Conservation (phyloP, 2,888 invertebrate species). For the Eristalis tenax region DNA sequence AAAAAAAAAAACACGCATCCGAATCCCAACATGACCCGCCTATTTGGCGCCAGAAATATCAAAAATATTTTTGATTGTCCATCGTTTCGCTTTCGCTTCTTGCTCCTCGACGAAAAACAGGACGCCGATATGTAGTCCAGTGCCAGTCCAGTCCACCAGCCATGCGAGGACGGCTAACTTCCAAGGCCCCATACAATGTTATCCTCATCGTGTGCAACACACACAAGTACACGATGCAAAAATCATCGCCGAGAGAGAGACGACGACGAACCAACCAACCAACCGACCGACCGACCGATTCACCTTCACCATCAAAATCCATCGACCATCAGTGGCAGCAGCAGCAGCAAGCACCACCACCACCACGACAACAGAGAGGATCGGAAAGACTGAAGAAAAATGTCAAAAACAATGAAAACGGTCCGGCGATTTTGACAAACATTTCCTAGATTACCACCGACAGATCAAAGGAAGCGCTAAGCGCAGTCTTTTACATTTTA, state of each 20-base stretch:
- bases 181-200: not conserved
- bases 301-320: too few species aligned
- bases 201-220: not conserved
- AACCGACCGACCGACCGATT: too few species aligned
- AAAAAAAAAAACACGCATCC: constrained; percentile 1
- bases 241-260: not conserved
- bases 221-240: constrained; percentile 15
- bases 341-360: too few species aligned
- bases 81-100: constrained; percentile 55
- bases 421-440: constrained; percentile 82
- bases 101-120: not conserved
- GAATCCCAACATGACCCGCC: constrained; percentile 65
- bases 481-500: constrained; percentile 74
- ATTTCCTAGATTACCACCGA: constrained; percentile 82
- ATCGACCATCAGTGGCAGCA: too few species aligned
- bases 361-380: constrained; percentile 10
- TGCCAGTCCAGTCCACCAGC: not conserved
- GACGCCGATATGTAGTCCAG: not conserved
- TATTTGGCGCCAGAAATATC: constrained; percentile 72
- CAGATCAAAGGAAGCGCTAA: constrained; percentile 80
- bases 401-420: constrained; percentile 82
- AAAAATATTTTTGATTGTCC: constrained; percentile 67
- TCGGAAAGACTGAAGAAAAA: constrained; percentile 75
- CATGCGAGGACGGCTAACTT: not conserved
- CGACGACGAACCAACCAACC: too few species aligned